phyloP scores from a whole-genome alignment of 2,888 invertebrate genomes.

The Polymixis flavicincta region DNA sequence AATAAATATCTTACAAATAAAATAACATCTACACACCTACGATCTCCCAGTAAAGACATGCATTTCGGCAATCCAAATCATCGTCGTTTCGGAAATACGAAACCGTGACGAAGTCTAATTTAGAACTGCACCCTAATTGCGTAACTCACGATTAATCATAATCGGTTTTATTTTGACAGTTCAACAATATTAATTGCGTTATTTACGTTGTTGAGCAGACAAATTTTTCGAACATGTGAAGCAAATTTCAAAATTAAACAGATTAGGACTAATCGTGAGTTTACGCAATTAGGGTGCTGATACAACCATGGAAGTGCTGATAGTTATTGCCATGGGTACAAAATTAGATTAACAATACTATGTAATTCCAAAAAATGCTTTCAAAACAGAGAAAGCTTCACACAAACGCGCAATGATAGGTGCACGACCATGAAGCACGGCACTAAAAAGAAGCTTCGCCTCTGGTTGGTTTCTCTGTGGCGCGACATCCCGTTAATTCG shows the following conservation, averaged over 20 bases:
- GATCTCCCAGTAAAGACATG: background rate
- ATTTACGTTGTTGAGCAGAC: too few species aligned
- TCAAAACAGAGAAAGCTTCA: background rate
- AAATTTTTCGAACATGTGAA: too few species aligned
- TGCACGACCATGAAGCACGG: background rate
- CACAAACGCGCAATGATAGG: background rate
- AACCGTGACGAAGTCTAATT: background rate
- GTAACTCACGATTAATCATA: too few species aligned
- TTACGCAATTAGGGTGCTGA: too few species aligned
- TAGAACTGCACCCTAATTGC: too few species aligned
- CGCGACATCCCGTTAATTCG: background rate
- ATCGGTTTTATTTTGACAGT: too few species aligned
- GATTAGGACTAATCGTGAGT: too few species aligned
- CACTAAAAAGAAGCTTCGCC: background rate
- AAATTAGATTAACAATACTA: background rate
- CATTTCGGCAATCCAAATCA: background rate
- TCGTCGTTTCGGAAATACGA: background rate
- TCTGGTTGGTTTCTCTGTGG: background rate
- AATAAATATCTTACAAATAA: background rate
- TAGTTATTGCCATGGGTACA: background rate
- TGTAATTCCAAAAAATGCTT: background rate
- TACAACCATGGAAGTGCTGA: background rate
- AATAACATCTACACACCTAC: background rate
- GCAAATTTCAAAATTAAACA: too few species aligned
- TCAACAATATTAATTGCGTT: too few species aligned